phyloP scores from a whole-genome alignment of 1,140 invertebrate genomes.

The Ridgeia piscesae region DNA sequence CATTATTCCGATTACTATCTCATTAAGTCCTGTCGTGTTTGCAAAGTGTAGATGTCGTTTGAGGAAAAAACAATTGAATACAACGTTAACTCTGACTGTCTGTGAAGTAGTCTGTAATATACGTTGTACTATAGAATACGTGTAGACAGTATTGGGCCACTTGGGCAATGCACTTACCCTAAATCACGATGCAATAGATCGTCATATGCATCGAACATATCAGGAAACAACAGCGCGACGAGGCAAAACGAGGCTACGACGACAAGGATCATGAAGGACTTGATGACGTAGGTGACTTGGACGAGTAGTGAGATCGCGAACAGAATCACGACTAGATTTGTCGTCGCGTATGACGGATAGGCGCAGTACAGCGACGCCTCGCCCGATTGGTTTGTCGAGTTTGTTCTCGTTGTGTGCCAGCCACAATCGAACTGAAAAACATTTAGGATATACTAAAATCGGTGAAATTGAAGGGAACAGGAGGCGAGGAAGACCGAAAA shows the following conservation, averaged over 20 bases:
- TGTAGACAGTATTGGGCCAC: too few species aligned
- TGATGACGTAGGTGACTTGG: neutral
- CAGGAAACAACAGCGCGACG: neutral
- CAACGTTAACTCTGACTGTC: too few species aligned
- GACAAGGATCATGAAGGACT: neutral
- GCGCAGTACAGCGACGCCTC: neutral
- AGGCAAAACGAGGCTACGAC: neutral
- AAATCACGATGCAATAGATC: neutral
- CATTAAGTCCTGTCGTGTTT: too few species aligned
- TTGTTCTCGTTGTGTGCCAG: neutral
- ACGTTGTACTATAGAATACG: too few species aligned
- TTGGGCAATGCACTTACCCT: neutral
- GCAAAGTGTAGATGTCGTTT: too few species aligned
- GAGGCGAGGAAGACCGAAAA: too few species aligned
- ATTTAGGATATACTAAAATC: neutral
- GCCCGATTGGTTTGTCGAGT: neutral
- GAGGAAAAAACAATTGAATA: too few species aligned
- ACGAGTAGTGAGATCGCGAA: neutral
- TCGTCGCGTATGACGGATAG: neutral
- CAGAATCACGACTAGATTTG: neutral
- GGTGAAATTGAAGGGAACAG: too few species aligned
- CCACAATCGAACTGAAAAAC: neutral
- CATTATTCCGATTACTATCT: too few species aligned
- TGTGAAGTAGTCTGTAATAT: too few species aligned
- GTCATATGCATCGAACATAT: neutral